A percentile compares a stretch with the other conserved stretches of the same genome.
Conservation (phyloP, 2,113 vertebrate species). For the Rostratula benghalensis region DNA sequence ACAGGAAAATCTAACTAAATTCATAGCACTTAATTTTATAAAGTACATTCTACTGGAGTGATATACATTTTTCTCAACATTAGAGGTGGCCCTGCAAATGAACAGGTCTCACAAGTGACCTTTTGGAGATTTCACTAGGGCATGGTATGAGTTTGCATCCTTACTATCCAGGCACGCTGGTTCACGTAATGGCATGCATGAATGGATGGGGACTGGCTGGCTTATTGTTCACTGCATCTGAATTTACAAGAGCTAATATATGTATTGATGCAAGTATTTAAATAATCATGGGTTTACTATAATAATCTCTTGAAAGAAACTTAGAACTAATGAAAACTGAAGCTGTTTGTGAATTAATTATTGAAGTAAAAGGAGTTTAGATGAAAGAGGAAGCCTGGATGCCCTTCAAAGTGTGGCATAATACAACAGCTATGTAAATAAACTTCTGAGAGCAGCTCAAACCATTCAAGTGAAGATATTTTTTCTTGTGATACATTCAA, state of each 20-base stretch:
- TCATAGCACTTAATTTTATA: background rate
- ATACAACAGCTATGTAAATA: conserved; percentile 26
- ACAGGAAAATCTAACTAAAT: background rate
- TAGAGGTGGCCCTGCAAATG: background rate
- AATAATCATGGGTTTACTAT: background rate
- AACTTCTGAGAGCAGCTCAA: conserved; percentile 23
- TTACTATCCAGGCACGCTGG: background rate
- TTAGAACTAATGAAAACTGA: background rate
- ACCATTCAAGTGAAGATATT: conserved; percentile 2
- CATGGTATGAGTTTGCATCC: background rate
- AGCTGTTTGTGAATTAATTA: background rate
- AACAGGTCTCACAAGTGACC: background rate
- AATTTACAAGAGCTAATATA: background rate
- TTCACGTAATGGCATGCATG: fast-evolving
- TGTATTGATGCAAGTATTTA: background rate
- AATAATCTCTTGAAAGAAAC: background rate
- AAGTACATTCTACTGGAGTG: background rate
- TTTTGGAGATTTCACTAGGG: background rate
- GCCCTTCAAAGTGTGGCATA: background rate
- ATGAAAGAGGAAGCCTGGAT: background rate
- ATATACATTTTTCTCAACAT: background rate
- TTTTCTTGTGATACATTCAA: background rate
- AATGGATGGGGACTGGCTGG: background rate
- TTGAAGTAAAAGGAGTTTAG: background rate
- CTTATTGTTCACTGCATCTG: background rate